Evolutionary conservation across 1,140 invertebrate species (phyloP).

Genomic region (Papilio dardanus): DNA sequence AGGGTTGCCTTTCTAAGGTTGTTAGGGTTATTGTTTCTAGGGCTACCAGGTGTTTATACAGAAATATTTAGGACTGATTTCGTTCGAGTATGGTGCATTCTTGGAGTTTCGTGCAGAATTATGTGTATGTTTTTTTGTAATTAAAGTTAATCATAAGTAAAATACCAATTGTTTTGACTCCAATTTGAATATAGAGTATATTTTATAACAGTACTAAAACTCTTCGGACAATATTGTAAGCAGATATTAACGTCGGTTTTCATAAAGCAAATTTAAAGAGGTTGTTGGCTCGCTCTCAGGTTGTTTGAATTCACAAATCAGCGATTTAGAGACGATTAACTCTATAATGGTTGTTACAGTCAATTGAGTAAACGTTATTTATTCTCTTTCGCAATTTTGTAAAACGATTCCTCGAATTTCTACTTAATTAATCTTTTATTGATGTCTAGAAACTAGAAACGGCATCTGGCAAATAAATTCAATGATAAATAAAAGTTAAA

Average conservation of each 20-base stretch:
- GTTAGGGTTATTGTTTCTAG: no score
- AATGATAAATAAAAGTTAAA: constrained; percentile 28
- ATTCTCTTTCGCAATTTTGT: neutral
- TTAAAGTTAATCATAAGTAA: no score
- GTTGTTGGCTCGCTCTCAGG: constrained; percentile 1
- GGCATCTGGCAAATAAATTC: constrained; percentile 4
- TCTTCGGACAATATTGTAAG: neutral
- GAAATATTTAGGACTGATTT: no score
- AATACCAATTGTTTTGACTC: neutral
- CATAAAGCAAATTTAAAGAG: constrained; percentile 23
- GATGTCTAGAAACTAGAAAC: neutral
- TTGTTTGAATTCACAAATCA: constrained; percentile 26
- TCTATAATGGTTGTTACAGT: constrained; percentile 16
- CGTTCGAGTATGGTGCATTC: no score
- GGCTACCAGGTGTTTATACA: no score
- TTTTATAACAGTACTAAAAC: neutral
- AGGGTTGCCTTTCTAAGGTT: no score
- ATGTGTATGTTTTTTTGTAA: no score
- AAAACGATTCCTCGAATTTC: neutral
- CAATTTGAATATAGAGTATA: neutral
- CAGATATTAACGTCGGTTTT: constrained; percentile 14
- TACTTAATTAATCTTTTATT: neutral
- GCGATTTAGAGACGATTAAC: constrained; percentile 25
- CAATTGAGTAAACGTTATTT: constrained; percentile 1
- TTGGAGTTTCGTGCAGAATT: no score